Percentiles rank a stretch among this genome's conserved stretches.
Evolutionary conservation across 2,113 vertebrate species (phyloP).

Genomic region (Otus sunia): DNA sequence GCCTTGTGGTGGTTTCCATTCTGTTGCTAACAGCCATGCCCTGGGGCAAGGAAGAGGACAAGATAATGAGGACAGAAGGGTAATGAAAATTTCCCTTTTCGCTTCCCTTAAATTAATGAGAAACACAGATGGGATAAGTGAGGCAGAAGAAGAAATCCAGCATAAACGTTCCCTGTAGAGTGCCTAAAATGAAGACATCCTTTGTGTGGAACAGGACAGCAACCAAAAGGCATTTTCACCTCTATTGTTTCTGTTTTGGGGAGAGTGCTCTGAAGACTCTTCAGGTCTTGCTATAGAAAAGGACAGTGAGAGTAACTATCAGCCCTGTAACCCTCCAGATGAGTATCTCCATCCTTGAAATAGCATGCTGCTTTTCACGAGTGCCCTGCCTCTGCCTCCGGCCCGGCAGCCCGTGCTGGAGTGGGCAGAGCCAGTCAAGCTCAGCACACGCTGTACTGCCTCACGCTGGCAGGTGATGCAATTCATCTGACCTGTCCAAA

Average conservation of each 20-base stretch:
- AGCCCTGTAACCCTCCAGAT: not conserved
- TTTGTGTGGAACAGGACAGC: not conserved
- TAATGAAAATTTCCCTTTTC: not conserved
- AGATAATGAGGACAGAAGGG: not conserved
- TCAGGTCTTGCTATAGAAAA: not conserved
- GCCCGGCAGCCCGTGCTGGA: not conserved
- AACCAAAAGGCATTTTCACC: not conserved
- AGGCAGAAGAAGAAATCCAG: conserved; percentile 14
- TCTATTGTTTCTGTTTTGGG: not conserved
- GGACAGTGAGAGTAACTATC: not conserved
- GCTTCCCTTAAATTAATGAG: conserved; percentile 4
- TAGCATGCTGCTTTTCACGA: not conserved
- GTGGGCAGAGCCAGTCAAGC: not conserved
- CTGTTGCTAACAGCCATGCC: not conserved
- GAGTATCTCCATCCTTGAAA: not conserved
- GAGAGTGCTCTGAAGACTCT: not conserved
- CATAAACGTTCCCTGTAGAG: not conserved
- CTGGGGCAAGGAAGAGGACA: not conserved
- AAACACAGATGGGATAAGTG: not conserved
- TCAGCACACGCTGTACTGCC: rapidly evolving
- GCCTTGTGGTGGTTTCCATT: not conserved
- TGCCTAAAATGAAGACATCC: not conserved
- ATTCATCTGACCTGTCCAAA: not conserved
- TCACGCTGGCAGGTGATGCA: not conserved
- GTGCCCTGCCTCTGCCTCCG: not conserved